Evolutionary conservation across 2,888 invertebrate genomes (phyloP).

Genomic region (Melieria omissa): DNA sequence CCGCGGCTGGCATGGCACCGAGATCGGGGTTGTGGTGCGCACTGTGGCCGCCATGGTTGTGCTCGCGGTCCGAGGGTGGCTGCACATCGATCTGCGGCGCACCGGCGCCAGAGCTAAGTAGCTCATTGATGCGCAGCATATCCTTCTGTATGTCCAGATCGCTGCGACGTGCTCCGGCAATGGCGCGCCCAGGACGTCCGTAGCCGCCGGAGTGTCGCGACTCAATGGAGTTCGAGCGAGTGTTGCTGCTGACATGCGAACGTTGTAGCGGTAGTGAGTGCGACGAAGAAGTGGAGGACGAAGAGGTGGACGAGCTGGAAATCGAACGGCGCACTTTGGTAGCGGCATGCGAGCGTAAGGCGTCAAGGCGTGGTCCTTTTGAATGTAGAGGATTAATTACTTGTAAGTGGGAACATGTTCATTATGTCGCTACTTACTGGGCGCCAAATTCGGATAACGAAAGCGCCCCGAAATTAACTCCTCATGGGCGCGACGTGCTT

Average conservation of each 20-base stretch:
- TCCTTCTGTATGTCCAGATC: conserved; percentile 63
- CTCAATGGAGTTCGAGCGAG: conserved; percentile 63
- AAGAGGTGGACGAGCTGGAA: conserved; percentile 50
- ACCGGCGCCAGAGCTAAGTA: conserved; percentile 39
- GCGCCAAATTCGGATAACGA: conserved; percentile 65
- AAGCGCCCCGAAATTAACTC: conserved; percentile 66
- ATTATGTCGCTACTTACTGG: conserved; percentile 51
- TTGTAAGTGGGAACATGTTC: background rate
- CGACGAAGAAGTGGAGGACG: conserved; percentile 57
- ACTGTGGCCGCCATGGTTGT: conserved; percentile 36
- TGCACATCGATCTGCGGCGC: conserved; percentile 63
- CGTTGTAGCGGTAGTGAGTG: conserved; percentile 50
- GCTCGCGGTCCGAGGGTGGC: conserved; percentile 54
- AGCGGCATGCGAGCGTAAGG: conserved; percentile 42
- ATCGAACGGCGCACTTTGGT: conserved; percentile 42
- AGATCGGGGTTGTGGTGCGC: conserved; percentile 11
- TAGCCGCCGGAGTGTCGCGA: conserved; percentile 62
- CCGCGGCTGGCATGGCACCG: conserved; percentile 29
- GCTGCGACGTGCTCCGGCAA: conserved; percentile 61
- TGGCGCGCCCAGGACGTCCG: conserved; percentile 54
- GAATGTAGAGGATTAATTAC: background rate
- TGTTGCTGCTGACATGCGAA: conserved; percentile 59
- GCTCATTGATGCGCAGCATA: conserved; percentile 56
- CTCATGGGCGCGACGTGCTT: conserved; percentile 66
- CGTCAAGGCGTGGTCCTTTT: conserved; percentile 48